A percentile compares a stretch with the other conserved stretches of the same genome.
phyloP scores from a whole-genome alignment of 2,113 vertebrate genomes.

The Phalacrocorax carbo region DNA sequence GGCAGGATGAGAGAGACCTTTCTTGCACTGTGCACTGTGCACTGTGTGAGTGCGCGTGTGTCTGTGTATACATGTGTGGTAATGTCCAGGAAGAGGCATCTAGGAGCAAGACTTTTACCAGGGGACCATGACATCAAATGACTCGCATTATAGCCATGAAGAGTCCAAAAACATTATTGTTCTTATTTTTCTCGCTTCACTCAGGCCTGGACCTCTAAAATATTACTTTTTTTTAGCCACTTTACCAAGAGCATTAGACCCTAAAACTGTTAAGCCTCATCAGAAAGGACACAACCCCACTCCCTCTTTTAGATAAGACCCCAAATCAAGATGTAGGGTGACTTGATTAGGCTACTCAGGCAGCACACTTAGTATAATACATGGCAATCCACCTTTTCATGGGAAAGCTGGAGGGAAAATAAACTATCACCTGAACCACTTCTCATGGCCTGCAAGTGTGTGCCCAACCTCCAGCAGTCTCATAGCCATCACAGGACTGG shows the following conservation, averaged over 20 bases:
- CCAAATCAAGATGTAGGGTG: neutral
- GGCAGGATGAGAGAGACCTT: neutral
- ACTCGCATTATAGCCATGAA: neutral
- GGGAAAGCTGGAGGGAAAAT: neutral
- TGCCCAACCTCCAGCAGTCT: neutral
- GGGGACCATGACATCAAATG: neutral
- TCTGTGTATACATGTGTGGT: neutral
- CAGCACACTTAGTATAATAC: neutral
- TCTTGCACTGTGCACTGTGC: neutral
- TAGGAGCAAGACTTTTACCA: neutral
- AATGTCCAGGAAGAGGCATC: neutral
- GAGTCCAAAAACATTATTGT: neutral
- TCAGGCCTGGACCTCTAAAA: neutral
- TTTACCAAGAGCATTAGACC: neutral
- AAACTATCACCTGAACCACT: neutral
- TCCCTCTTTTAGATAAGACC: neutral
- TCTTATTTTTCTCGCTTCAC: neutral
- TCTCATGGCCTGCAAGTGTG: neutral
- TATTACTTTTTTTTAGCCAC: neutral
- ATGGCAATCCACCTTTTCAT: neutral
- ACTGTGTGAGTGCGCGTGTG: too few relatives aligned
- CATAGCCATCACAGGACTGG: neutral
- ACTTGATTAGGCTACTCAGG: neutral
- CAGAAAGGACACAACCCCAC: neutral
- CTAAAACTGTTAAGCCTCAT: neutral